Evolutionary conservation across 2,797 vertebrate species (phyloP).

Genomic region (Oryzias dopingdopingensis): DNA sequence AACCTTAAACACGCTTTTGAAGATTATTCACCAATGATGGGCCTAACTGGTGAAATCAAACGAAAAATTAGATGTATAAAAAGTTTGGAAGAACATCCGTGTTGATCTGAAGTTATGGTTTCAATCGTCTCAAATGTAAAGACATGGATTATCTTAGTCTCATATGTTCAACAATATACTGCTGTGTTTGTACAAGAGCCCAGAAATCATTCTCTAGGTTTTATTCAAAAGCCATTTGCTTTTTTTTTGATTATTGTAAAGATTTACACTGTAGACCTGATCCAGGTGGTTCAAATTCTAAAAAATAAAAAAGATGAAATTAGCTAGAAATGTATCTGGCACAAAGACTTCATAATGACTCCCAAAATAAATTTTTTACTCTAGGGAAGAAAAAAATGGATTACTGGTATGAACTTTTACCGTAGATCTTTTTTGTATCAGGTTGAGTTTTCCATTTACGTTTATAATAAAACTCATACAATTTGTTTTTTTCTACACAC

Average conservation of each 20-base stretch:
- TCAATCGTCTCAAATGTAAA: slow-evolving; percentile 30
- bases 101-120: slow-evolving; percentile 14
- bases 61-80: slow-evolving; percentile 1
- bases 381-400: no score
- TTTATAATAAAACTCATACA: slow-evolving; percentile 42
- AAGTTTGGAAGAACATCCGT: slow-evolving; percentile 8
- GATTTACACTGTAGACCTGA: background rate
- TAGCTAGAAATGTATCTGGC: no score
- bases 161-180: slow-evolving; percentile 36
- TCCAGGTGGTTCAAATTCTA: background rate
- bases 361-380: no score
- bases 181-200: slow-evolving; percentile 18
- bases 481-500: background rate
- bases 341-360: no score
- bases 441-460: background rate
- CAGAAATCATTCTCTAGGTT: slow-evolving; percentile 30
- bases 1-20: no score
- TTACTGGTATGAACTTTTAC: no score
- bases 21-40: no score
- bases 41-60: slow-evolving; percentile 1
- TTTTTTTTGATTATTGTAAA: background rate
- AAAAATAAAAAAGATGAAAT: no score
- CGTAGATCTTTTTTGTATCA: no score
- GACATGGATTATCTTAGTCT: slow-evolving; percentile 39
- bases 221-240: slow-evolving; percentile 40